Evolutionary conservation across 2,113 vertebrate genomes (phyloP).

Genomic region (Siniperca knerii): DNA sequence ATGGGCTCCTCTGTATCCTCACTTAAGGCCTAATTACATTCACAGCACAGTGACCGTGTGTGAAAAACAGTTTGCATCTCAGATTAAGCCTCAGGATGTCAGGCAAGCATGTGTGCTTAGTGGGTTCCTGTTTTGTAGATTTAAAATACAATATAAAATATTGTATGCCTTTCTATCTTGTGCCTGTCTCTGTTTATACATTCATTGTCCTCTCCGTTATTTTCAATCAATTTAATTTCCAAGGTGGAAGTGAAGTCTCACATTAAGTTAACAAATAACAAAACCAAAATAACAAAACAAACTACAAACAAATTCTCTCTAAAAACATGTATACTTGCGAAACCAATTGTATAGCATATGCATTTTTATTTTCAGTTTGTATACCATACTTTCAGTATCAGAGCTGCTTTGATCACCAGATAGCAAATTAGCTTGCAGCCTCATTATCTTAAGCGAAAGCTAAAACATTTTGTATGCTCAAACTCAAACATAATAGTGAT

Average conservation of each 20-base stretch:
- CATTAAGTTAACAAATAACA: background rate
- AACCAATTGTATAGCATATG: background rate
- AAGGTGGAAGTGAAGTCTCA: background rate
- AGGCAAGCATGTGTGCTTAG: background rate
- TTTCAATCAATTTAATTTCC: background rate
- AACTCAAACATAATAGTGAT: background rate
- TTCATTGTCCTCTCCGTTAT: background rate
- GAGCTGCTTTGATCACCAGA: background rate
- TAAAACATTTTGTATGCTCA: background rate
- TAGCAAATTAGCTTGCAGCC: background rate
- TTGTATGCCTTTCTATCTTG: background rate
- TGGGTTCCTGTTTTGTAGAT: background rate
- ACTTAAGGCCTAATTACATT: conserved; percentile 48
- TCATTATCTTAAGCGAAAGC: background rate
- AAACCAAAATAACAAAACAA: background rate
- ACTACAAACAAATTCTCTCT: background rate
- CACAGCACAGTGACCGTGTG: background rate
- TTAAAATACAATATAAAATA: background rate
- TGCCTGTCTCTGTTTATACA: background rate
- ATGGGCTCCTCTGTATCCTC: conserved; percentile 40
- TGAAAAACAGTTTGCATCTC: background rate
- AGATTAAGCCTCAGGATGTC: background rate
- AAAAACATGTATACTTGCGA: background rate
- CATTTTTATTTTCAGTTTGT: background rate
- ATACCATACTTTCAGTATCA: too few species aligned